phyloP scores from a whole-genome alignment of 2,113 vertebrate species.

The Anolis carolinensis region DNA sequence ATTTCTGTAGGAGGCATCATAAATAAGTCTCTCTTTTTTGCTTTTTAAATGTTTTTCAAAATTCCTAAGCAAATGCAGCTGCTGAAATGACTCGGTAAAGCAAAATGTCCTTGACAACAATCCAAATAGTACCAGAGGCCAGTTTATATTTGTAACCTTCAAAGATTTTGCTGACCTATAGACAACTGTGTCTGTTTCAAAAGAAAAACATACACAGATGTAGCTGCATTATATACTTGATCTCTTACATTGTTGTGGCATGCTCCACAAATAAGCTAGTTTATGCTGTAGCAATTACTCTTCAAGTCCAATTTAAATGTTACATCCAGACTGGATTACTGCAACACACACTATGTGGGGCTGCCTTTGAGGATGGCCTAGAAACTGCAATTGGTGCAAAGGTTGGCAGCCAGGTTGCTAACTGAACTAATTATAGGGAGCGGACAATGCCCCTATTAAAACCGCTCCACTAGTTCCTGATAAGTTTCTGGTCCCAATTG shows the following conservation, averaged over 20 bases:
- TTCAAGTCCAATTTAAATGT: not conserved
- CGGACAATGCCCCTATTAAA: no score
- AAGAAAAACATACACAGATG: not conserved
- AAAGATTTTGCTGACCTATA: constrained; percentile 31
- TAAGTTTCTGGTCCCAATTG: no score
- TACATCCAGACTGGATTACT: no score
- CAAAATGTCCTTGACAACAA: constrained; percentile 51
- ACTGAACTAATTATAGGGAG: no score
- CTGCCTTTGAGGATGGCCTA: no score
- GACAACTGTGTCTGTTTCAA: constrained; percentile 10
- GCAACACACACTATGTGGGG: no score
- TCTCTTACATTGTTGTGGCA: not conserved
- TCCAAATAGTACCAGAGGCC: constrained; percentile 43
- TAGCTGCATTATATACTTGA: not conserved
- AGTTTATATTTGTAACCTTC: constrained; percentile 18
- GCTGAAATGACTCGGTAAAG: constrained; percentile 47
- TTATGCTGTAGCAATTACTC: not conserved
- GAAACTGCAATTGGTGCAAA: no score
- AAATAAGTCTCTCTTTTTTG: constrained; percentile 13
- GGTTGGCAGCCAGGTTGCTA: no score
- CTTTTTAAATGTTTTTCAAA: constrained; percentile 2
- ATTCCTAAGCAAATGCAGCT: constrained; percentile 50
- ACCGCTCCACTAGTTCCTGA: no score
- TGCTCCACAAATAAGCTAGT: not conserved
- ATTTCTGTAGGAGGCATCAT: constrained; percentile 41